Conservation (phyloP, 2,113 vertebrate species). For the Nothobranchius furzeri region DNA sequence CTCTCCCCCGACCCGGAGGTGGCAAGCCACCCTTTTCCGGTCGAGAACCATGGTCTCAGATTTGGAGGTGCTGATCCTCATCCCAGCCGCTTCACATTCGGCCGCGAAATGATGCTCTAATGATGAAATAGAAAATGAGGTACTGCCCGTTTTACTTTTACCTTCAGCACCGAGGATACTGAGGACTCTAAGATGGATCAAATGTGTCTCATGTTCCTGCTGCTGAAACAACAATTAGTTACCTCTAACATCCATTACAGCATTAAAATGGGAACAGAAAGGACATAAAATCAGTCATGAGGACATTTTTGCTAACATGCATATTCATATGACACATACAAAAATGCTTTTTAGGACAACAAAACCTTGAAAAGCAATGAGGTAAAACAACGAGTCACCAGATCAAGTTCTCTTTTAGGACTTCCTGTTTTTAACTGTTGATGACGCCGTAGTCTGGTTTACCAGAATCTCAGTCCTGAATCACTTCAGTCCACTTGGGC, state of each 20-base stretch:
- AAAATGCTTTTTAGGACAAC: too few species aligned
- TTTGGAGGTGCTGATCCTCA: too few species aligned
- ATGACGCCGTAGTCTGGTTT: conserved; percentile 19
- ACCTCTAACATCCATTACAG: too few species aligned
- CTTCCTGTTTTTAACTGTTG: conserved; percentile 15
- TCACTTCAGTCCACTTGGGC: neutral
- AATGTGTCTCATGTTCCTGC: neutral
- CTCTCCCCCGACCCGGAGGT: too few species aligned
- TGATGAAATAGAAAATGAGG: too few species aligned
- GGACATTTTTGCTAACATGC: neutral
- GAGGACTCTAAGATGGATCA: too few species aligned
- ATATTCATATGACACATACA: too few species aligned
- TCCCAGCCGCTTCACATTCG: too few species aligned
- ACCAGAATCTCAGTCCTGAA: conserved; percentile 50
- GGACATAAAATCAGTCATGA: neutral
- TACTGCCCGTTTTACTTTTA: neutral
- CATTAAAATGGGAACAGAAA: neutral
- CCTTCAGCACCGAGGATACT: neutral
- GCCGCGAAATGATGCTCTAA: too few species aligned
- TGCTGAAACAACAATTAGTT: neutral
- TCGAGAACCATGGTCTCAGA: too few species aligned
- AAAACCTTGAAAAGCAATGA: too few species aligned
- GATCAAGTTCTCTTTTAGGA: conserved; percentile 18
- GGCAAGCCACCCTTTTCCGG: too few species aligned
- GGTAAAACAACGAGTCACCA: neutral